These are phyloP conservation scores for Terrapene triunguis DNA, from an alignment of 2,113 vertebrate species.

Conservation along the genomic window DNA sequence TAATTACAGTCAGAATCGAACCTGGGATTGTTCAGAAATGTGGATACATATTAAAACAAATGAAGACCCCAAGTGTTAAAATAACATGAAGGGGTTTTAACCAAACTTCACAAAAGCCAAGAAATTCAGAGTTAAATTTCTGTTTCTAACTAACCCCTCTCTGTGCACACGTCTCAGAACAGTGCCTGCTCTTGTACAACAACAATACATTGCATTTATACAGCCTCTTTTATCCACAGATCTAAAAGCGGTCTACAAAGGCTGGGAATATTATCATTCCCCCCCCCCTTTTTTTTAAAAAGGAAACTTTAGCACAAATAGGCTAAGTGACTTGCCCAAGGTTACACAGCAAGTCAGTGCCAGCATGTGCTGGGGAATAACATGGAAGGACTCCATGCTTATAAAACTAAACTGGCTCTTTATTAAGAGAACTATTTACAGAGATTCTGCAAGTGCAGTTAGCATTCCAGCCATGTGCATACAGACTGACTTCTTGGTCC, in stretches of 20 bases:
- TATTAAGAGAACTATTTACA: neutral
- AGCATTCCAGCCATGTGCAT: neutral
- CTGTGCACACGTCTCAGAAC: neutral
- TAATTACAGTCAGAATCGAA: neutral
- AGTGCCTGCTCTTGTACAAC: neutral
- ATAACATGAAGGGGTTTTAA: neutral
- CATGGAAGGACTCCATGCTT: neutral
- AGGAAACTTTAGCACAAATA: too few species aligned
- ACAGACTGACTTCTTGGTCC: neutral
- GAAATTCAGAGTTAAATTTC: constrained; percentile 1
- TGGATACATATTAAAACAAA: neutral
- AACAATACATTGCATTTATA: neutral
- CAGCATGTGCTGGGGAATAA: neutral
- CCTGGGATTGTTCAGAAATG: neutral
- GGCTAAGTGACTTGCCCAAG: too few species aligned
- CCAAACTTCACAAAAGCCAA: neutral
- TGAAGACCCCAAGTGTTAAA: neutral
- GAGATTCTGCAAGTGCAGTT: neutral
- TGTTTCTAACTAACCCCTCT: neutral
- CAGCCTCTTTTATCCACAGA: neutral
- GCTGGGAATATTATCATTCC: accelerated
- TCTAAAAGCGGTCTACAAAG: neutral
- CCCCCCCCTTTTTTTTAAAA: neutral
- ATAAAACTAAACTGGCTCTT: neutral
- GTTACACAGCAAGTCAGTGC: too few species aligned